Base-by-base conservation (phyloP, 2,113 vertebrate species). In the Campylomormyrus numenius region DNA sequence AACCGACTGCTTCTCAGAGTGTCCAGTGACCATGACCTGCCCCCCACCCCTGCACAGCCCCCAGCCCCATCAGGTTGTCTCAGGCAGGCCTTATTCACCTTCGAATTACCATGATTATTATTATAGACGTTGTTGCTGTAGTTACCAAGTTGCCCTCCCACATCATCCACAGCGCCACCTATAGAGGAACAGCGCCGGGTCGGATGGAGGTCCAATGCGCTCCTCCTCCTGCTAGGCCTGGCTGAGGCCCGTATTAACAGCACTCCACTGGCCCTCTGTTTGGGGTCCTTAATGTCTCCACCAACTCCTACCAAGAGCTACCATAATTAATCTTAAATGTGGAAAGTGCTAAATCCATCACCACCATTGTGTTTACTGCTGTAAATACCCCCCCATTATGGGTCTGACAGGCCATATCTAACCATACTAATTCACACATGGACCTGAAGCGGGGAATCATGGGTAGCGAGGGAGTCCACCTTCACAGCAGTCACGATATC, bases 31-130 rank as follows among this genome's bases (percentile, higher is more conserved):
- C 45, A 77, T 77, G 6, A 35, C 35, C 42, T 19, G 62, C n/a
- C n/a, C 15, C 21, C 56, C 35, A 17, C 8, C 10, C 62, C 84
- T 39, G 5, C 56, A 39, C 27, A 62, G 58, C 58, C 24, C 42
- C 45, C 17, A 35, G 13, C 8, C 49, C 24, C 3, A 31, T 45
- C 35, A 27, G 27, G 58, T 0, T 27, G 85, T 1, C 7, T 17
- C 45, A 35, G 46, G 0, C 2, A 5, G 15, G 35, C 31, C 39
- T 84, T 4, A 45, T 42, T 21, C 98, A 96, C 90, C 99, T 98
- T 93, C 98, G 98, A 80, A 99, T 99, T 92, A 98, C 99, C 92
- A 98, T 93, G 94, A 99, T 99, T 94, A 94, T 97, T 99, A 96
- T 90, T 91, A 92, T 3, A n/a, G 7, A 10, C 1, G 7, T 27